Evolutionary conservation across 2,888 invertebrate species (phyloP).

Genomic region (Tipula confusa): DNA sequence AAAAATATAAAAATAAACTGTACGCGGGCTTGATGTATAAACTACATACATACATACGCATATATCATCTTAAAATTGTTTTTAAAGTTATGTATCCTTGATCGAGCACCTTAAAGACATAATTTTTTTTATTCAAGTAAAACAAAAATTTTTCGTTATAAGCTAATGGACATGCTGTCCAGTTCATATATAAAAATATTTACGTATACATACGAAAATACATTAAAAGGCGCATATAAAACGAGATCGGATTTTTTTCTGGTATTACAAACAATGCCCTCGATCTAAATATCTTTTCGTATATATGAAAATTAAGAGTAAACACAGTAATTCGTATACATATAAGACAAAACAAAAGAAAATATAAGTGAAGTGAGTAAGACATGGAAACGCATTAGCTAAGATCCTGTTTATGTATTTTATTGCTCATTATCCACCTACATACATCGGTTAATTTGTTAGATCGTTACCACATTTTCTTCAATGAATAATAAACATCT

Average conservation of each 20-base stretch:
- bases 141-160: background rate
- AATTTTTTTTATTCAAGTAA: background rate
- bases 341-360: background rate
- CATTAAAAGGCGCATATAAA: background rate
- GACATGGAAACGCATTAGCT: background rate
- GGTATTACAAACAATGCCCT: constrained; percentile 25
- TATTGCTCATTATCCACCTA: background rate
- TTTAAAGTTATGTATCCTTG: background rate
- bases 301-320: background rate
- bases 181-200: background rate
- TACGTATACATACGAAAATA: background rate
- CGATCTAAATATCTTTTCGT: constrained; percentile 16
- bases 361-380: background rate
- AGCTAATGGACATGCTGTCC: background rate
- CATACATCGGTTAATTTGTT: background rate
- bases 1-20: background rate
- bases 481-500: background rate
- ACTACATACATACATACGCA: background rate
- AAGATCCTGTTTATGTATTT: background rate
- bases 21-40: background rate
- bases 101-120: constrained; percentile 6
- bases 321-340: background rate
- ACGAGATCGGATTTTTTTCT: constrained; percentile 15
- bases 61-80: background rate
- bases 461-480: background rate